phyloP scores from a whole-genome alignment of 2,888 invertebrate genomes.

The Zele albiditarsus region DNA sequence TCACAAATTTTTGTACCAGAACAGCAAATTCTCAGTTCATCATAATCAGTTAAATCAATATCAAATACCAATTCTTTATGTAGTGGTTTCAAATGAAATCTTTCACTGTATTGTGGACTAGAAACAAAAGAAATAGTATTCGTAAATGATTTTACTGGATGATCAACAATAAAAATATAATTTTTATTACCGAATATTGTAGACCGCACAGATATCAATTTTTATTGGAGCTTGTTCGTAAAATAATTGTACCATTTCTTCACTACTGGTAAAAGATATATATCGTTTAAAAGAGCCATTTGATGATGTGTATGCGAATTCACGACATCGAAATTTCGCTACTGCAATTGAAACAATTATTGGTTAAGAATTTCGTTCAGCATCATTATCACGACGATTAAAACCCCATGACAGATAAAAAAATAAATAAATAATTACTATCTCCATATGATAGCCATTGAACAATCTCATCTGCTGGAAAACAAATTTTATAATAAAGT shows the following conservation, averaged over 20 bases:
- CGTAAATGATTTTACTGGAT: background rate
- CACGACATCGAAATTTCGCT: slow-evolving; percentile 81
- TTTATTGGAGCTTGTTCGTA: slow-evolving; percentile 89
- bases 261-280: slow-evolving; percentile 85
- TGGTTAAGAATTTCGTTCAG: background rate
- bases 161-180: background rate
- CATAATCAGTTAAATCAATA: slow-evolving; percentile 99
- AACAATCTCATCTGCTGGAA: slow-evolving; percentile 89
- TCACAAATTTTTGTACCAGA: slow-evolving; percentile 90
- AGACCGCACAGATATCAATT: slow-evolving; percentile 97
- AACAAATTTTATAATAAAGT: slow-evolving; percentile 91
- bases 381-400: background rate
- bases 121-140: background rate
- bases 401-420: slow-evolving; percentile 50
- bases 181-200: slow-evolving; percentile 76
- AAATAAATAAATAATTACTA: slow-evolving; percentile 69
- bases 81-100: slow-evolving; percentile 59
- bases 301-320: slow-evolving; percentile 94
- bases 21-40: slow-evolving; percentile 95
- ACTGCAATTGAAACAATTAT: slow-evolving; percentile 64
- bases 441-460: slow-evolving; percentile 93
- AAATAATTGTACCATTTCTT: slow-evolving; percentile 87
- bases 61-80: slow-evolving; percentile 97
- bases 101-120: slow-evolving; percentile 15
- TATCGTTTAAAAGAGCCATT: slow-evolving; percentile 95